phyloP scores from a whole-genome alignment of 2,113 vertebrate species.

The Corythaixoides concolor region DNA sequence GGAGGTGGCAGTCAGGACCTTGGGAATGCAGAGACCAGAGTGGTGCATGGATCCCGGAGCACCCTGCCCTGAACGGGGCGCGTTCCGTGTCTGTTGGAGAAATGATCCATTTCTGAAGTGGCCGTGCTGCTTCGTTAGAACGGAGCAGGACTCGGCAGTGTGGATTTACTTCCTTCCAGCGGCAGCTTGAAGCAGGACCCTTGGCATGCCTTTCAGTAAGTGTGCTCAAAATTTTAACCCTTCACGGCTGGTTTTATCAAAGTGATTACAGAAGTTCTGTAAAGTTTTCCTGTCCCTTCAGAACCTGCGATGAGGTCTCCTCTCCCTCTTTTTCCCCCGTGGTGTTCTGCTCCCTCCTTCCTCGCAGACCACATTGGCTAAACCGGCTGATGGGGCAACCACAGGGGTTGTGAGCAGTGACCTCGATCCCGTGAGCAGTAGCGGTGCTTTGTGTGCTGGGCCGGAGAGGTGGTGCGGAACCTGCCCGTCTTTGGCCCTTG shows the following conservation, averaged over 20 bases:
- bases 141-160: neutral
- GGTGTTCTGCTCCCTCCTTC: neutral
- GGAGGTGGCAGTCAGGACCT: neutral
- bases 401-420: neutral
- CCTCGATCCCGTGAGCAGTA: neutral
- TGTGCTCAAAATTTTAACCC: neutral
- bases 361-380: rapidly evolving
- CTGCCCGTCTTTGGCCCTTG: neutral
- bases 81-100: neutral
- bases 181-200: neutral
- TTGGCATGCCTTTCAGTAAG: no score
- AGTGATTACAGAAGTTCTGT: no score
- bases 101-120: neutral
- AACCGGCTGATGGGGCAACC: neutral
- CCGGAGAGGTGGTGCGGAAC: neutral
- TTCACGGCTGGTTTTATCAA: neutral
- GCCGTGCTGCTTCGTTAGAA: neutral
- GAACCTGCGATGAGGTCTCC: neutral
- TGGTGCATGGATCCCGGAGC: rapidly evolving
- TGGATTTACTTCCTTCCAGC: neutral
- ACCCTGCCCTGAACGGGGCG: rapidly evolving
- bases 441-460: neutral
- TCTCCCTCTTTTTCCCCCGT: neutral
- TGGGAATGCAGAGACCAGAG: neutral
- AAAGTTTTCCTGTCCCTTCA: neutral